Conservation (phyloP, 2,113 vertebrate species). For the Epinephelus moara region DNA sequence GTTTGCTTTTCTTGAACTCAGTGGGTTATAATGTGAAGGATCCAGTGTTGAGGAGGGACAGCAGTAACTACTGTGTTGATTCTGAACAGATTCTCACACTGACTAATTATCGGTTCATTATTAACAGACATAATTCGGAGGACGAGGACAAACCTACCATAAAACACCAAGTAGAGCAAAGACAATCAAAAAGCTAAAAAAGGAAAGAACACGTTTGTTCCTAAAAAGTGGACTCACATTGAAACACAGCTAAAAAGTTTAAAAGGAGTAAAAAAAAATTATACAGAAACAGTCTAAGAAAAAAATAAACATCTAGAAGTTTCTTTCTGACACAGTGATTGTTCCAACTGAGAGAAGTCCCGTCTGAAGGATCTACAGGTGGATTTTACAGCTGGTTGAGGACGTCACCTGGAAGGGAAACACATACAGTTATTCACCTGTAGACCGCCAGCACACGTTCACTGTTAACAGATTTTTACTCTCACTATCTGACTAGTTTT, state of each 20-base stretch:
- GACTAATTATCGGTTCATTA: slow-evolving; percentile 5
- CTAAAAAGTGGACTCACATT: not conserved
- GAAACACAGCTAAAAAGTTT: slow-evolving; percentile 17
- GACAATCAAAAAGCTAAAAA: not conserved
- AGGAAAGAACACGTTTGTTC: not conserved
- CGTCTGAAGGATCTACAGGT: not conserved
- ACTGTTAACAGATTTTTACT: not conserved
- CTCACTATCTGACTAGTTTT: not conserved
- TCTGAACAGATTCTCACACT: not conserved
- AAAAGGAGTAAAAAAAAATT: slow-evolving; percentile 24
- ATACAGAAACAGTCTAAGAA: not conserved
- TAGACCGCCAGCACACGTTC: not conserved
- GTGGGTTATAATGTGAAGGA: slow-evolving; percentile 1
- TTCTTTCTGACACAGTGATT: slow-evolving; percentile 30
- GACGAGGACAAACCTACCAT: not conserved
- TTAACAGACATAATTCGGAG: not conserved
- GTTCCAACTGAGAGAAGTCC: slow-evolving; percentile 5
- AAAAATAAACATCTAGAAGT: slow-evolving; percentile 25
- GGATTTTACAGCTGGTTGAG: slow-evolving; percentile 61
- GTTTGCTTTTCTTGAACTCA: slow-evolving; percentile 14
- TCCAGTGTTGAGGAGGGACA: slow-evolving; percentile 42
- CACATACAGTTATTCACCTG: not conserved
- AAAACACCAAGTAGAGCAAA: not conserved
- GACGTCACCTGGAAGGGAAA: slow-evolving; percentile 61
- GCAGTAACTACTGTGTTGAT: not conserved